Percentiles rank a stretch among this genome's conserved stretches.
phyloP scores from a whole-genome alignment of 2,113 vertebrate genomes.

The Albula glossodonta region DNA sequence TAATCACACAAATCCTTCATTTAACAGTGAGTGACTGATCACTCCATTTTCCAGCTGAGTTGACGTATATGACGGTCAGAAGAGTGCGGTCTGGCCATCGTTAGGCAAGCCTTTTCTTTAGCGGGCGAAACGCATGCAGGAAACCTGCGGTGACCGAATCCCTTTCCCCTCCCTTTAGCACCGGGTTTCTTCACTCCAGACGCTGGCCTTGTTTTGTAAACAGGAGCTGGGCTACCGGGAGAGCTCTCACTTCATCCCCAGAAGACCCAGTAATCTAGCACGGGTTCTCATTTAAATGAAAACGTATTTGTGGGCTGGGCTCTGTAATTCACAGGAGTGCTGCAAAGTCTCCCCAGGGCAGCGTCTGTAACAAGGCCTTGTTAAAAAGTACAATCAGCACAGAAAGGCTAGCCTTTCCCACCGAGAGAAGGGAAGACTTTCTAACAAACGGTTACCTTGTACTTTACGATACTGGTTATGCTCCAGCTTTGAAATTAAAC shows the following conservation, averaged over 20 bases:
- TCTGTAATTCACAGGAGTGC: neutral
- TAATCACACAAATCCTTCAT: no score
- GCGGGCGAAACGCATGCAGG: neutral
- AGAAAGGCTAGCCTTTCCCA: neutral
- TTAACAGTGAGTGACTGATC: no score
- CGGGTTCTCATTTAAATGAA: neutral
- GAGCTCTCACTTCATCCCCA: neutral
- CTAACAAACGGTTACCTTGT: neutral
- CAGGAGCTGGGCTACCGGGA: neutral
- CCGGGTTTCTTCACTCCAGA: neutral
- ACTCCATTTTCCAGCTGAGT: no score
- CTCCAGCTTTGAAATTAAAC: neutral
- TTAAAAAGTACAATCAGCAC: constrained; percentile 14
- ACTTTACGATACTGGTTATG: neutral
- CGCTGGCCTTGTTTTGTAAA: neutral
- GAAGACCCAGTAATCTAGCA: neutral
- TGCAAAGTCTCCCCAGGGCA: neutral
- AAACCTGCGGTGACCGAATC: neutral
- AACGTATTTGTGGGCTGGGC: neutral
- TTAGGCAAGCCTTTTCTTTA: neutral
- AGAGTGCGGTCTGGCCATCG: no score
- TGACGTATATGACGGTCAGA: no score
- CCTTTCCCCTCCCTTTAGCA: neutral
- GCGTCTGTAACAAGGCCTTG: neutral
- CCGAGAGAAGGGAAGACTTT: neutral